Evolutionary conservation across 2,888 invertebrate genomes (phyloP), one percentile per base, ranked within the genome.

Genomic region (Tortricodes alternella): DNA sequence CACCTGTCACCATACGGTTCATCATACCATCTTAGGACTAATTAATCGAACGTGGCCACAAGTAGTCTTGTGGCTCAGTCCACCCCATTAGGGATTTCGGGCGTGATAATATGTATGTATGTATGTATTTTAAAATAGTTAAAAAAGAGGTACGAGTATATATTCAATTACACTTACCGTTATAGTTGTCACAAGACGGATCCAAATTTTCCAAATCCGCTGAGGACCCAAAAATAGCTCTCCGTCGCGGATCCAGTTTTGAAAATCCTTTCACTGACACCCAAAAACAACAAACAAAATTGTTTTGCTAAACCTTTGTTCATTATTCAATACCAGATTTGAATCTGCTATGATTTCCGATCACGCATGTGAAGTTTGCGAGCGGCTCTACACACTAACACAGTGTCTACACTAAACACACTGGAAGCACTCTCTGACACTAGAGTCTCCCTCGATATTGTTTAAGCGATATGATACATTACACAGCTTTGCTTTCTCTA

Each of bases 241-340:
- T 73, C 1, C 84, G 66, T 60, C 83, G 68, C 0, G 83, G 80
- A 83, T 85, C 84, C 85, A 85, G 78, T 56, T 78, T 83, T 70
- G 50, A 41, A 23, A 60, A 60, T 43, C 32, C 35, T 44, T 51
- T 43, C 60, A 61, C 65, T 57, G 18, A 58, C 23, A 35, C 35
- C 39, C 8, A 34, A 16, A 29, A 38, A 46, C 11, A n/a, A 16
- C 21, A 5, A n/a, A 38, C 13, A 21, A 59, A 43, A 58, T 51
- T 35, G 41, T 51, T 41, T 29, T n/a, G n/a, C 27, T 11, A 13
- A 44, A 16, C 52, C 18, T 56, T 37, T 44, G 55, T 55, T 39
- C 43, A 53, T n/a, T 61, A 67, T 65, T 62, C 64, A 73, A 68
- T 74, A 66, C 70, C 62, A 74, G 85, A 83, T 85, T 78, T 65